A percentile compares a stretch with the other conserved stretches of the same genome.
phyloP scores from a whole-genome alignment of 2,888 invertebrate species.

The Quadriops clusia region DNA sequence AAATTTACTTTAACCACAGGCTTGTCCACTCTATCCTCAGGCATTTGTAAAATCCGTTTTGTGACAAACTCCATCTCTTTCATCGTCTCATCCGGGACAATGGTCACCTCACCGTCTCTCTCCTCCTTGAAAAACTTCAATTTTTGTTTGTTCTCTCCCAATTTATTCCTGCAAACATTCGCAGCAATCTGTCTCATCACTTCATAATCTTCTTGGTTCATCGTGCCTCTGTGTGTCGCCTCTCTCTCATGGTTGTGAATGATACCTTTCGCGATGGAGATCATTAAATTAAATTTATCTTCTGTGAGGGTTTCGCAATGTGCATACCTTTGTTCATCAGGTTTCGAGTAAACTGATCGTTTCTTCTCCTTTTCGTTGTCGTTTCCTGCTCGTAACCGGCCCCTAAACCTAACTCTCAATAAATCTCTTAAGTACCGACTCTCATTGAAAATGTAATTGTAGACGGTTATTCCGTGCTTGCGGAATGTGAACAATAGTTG shows the following conservation, averaged over 20 bases:
- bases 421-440: conserved; percentile 9
- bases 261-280: conserved; percentile 4
- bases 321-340: conserved; percentile 6
- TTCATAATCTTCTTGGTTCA: conserved; percentile 1
- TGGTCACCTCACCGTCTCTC: background rate
- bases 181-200: conserved; percentile 4
- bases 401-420: conserved; percentile 1
- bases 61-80: conserved; percentile 10
- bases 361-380: background rate
- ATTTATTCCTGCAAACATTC: background rate
- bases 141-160: background rate
- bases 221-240: background rate
- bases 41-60: too few relatives aligned
- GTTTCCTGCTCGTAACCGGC: conserved; percentile 7
- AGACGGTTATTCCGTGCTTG: conserved; percentile 6
- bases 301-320: conserved; percentile 3
- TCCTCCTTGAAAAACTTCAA: conserved; percentile 3
- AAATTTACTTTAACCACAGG: too few relatives aligned
- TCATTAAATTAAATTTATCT: conserved; percentile 5
- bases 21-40: too few relatives aligned
- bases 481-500: conserved; percentile 4
- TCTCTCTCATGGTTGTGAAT: conserved; percentile 1
- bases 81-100: conserved; percentile 6
- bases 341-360: conserved; percentile 8
- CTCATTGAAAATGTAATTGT: conserved; percentile 9